A percentile compares a stretch with the other conserved stretches of the same genome.
These are phyloP conservation scores for Epizoanthus ramosus DNA, from an alignment of 92 coral and sea anemone genomes.

Conservation along the genomic window DNA sequence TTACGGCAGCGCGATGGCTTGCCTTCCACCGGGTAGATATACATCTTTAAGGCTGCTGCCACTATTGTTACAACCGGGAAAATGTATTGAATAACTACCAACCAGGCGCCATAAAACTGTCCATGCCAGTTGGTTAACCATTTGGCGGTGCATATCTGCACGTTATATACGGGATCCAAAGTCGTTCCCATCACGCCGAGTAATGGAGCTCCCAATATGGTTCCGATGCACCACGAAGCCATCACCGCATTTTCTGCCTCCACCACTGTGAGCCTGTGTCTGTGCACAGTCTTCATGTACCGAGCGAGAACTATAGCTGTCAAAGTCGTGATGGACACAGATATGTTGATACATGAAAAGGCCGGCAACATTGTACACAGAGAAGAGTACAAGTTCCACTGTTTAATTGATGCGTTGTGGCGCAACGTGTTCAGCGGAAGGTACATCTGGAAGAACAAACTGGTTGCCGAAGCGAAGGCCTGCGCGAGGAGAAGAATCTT, in stretches of 20 bases:
- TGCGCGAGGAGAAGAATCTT: conserved; percentile 22
- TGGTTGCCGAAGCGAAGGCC: conserved; percentile 23
- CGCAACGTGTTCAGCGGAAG: conserved; percentile 15
- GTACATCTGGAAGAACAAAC: conserved; percentile 7
- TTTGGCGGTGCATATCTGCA: conserved; percentile 20
- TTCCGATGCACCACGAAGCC: conserved; percentile 29
- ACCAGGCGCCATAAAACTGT: conserved; percentile 28
- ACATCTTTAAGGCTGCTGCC: background rate
- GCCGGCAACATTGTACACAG: conserved; percentile 25
- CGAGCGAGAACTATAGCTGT: conserved; percentile 15
- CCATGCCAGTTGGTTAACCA: conserved; percentile 23
- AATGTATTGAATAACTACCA: conserved; percentile 31
- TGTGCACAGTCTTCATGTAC: conserved; percentile 30
- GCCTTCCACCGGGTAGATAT: background rate
- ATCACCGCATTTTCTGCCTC: conserved; percentile 42
- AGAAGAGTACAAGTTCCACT: conserved; percentile 24
- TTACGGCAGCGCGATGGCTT: conserved; percentile 25
- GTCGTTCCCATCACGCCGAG: conserved; percentile 25
- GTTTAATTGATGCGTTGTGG: background rate
- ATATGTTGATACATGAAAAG: conserved; percentile 8
- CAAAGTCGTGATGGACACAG: conserved; percentile 14
- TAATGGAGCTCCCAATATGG: conserved; percentile 15
- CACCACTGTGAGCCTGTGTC: conserved; percentile 18
- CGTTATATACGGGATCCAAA: conserved; percentile 11
- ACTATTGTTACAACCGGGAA: conserved; percentile 12